Conservation (phyloP, 2,888 invertebrate genomes). For the Lathronympha strigana region DNA sequence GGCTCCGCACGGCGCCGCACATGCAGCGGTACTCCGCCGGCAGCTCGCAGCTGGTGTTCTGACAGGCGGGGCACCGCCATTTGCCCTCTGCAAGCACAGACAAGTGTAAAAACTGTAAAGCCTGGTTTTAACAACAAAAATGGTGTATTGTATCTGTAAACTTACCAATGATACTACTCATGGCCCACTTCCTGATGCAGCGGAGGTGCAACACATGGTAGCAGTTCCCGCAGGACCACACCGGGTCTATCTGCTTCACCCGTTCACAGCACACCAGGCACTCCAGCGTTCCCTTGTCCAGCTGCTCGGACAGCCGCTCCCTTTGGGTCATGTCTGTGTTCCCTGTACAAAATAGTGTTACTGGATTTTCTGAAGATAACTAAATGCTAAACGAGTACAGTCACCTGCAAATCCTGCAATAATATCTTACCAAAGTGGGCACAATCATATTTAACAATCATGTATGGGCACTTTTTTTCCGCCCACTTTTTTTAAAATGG, state of each 20-base stretch:
- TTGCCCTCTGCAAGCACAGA: constrained; percentile 84
- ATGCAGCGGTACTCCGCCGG: constrained; percentile 95
- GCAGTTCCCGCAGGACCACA: constrained; percentile 97
- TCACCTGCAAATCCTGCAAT: no score
- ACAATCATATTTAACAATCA: no score
- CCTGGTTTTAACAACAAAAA: no score
- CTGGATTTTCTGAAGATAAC: background rate
- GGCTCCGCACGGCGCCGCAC: constrained; percentile 92
- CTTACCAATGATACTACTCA: constrained; percentile 89
- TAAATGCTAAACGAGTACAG: no score
- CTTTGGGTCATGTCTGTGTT: constrained; percentile 88
- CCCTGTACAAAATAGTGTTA: constrained; percentile 45
- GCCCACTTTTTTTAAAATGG: no score
- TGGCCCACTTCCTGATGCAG: constrained; percentile 96
- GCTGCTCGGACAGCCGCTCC: constrained; percentile 92
- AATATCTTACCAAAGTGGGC: no score
- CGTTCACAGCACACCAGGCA: constrained; percentile 97
- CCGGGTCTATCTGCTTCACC: constrained; percentile 90
- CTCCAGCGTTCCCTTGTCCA: constrained; percentile 92
- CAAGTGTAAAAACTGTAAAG: background rate
- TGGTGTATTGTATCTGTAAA: no score
- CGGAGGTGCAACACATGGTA: constrained; percentile 96
- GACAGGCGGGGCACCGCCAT: constrained; percentile 99
- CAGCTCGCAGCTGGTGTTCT: constrained; percentile 89
- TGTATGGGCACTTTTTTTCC: no score